phyloP scores from a whole-genome alignment of 2,797 vertebrate species.

The Chiroxiphia lanceolata region DNA sequence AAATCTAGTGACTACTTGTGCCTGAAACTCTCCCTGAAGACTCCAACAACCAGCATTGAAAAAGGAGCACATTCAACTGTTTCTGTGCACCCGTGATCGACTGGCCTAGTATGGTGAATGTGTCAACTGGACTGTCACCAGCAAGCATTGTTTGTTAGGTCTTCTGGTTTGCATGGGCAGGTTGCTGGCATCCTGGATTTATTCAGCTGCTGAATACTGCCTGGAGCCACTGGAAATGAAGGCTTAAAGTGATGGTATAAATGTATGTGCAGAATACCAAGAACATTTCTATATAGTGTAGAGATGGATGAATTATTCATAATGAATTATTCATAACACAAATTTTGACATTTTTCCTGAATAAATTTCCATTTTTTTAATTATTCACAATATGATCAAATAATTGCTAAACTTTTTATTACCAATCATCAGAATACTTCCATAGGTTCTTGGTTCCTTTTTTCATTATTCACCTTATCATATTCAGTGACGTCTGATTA shows the following conservation, averaged over 20 bases:
- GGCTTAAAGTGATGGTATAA: constrained; percentile 43
- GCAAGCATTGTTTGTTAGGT: neutral
- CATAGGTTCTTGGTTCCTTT: neutral
- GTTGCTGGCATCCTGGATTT: constrained; percentile 30
- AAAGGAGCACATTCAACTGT: neutral
- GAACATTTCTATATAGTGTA: constrained; percentile 50
- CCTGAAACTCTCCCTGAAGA: neutral
- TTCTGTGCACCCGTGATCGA: neutral
- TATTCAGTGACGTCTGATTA: constrained; percentile 4
- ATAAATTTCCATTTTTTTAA: constrained; percentile 19
- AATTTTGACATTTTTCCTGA: constrained; percentile 42
- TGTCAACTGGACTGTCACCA: neutral
- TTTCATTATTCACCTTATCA: neutral
- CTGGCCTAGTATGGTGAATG: neutral
- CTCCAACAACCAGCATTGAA: neutral
- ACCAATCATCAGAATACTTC: neutral
- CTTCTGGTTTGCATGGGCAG: neutral
- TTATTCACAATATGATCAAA: constrained; percentile 42
- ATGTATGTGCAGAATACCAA: constrained; percentile 44
- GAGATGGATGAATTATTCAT: constrained; percentile 61
- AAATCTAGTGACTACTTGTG: neutral
- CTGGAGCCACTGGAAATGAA: constrained; percentile 43
- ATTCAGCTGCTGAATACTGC: constrained; percentile 46
- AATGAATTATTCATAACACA: constrained; percentile 65
- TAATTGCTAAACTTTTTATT: constrained; percentile 32